Conservation (phyloP, 2,113 vertebrate species). For the Dolichallabes microphthalmus region DNA sequence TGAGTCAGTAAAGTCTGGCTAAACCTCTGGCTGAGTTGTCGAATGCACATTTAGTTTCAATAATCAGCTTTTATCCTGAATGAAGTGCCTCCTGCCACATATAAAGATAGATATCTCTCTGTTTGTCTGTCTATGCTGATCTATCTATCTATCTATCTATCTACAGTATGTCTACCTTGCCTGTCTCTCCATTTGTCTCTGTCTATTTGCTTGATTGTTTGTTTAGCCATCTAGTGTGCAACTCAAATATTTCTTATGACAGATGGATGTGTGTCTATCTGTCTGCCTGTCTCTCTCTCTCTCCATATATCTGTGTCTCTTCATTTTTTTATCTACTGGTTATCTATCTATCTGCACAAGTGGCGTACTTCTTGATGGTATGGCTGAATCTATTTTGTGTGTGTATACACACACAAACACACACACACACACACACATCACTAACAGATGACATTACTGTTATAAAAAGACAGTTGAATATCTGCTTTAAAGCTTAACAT, state of each 20-base stretch:
- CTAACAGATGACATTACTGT: background rate
- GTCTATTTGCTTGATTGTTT: no score
- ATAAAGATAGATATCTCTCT: background rate
- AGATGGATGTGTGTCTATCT: background rate
- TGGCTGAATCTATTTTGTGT: background rate
- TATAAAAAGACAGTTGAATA: background rate
- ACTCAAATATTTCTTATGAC: no score
- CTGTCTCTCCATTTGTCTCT: background rate
- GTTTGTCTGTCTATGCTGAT: background rate
- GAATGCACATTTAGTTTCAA: background rate
- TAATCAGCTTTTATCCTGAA: background rate
- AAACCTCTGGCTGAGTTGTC: background rate
- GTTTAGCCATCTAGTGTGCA: no score
- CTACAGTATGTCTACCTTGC: background rate
- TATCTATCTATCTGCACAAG: no score
- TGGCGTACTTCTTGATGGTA: background rate
- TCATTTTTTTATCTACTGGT: background rate
- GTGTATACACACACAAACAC: no score
- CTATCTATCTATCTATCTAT: background rate
- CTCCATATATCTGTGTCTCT: background rate
- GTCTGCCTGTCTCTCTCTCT: background rate
- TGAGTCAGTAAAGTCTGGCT: background rate
- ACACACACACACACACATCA: no score
- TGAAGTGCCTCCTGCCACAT: background rate
- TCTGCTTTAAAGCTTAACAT: background rate